Conservation (phyloP, 2,888 invertebrate genomes). For the Scaptomyza caliginosa region DNA sequence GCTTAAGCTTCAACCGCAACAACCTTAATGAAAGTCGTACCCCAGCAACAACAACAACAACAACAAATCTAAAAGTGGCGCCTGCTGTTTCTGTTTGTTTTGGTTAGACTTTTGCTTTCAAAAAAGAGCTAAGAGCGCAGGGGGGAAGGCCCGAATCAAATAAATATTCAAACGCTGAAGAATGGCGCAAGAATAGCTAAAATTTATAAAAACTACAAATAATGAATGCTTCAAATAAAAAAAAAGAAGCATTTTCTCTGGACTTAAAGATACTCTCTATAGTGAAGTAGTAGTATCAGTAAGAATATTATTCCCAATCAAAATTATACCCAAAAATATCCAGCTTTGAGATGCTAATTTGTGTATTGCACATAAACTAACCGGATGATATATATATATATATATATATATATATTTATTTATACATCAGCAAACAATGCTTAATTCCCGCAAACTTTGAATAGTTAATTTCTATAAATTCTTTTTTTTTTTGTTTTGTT, state of each 20-base stretch:
- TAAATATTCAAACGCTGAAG: conserved; percentile 29
- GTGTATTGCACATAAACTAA: background rate
- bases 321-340: too few species aligned
- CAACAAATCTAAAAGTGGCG: conserved; percentile 9
- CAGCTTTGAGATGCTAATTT: background rate
- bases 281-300: background rate
- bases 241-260: background rate
- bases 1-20: conserved; percentile 52
- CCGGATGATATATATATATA: background rate
- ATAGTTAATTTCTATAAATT: background rate
- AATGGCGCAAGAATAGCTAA: conserved; percentile 8
- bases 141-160: conserved; percentile 37
- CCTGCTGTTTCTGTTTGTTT: background rate
- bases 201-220: conserved; percentile 7
- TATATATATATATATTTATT: background rate
- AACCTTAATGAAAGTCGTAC: conserved; percentile 46
- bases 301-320: background rate
- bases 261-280: background rate
- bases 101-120: conserved; percentile 48
- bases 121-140: background rate
- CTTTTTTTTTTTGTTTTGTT: background rate
- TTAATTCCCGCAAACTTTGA: background rate
- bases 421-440: too few species aligned
- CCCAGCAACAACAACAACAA: background rate
- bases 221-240: conserved; percentile 34